These are phyloP conservation scores for Leptinotarsa juncta DNA, from an alignment of 2,888 invertebrate species.

Conservation along the genomic window DNA sequence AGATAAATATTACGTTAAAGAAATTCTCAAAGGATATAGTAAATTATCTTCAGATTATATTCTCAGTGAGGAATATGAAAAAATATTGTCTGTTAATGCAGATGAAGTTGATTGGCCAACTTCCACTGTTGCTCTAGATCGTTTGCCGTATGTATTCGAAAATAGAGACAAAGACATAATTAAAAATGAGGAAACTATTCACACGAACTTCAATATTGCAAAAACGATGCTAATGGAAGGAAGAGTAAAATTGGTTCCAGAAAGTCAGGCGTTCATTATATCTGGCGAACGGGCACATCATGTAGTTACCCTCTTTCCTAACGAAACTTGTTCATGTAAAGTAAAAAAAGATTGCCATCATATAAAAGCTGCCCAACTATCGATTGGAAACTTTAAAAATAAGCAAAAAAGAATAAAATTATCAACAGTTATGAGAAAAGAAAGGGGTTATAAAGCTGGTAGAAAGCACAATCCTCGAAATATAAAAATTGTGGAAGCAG, in stretches of 20 bases:
- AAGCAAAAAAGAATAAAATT: too few species aligned
- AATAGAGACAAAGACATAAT: background rate
- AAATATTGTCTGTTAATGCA: background rate
- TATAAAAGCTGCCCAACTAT: too few species aligned
- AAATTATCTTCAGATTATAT: too few species aligned
- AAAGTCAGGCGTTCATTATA: constrained; percentile 2
- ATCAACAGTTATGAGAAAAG: background rate
- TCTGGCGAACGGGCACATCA: too few species aligned
- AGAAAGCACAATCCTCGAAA: background rate
- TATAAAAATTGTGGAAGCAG: background rate
- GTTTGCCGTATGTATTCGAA: background rate
- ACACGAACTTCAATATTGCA: background rate
- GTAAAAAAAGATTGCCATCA: too few species aligned
- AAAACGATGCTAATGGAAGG: background rate
- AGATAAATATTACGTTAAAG: background rate
- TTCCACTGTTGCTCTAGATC: background rate
- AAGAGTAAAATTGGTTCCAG: background rate
- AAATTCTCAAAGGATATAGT: too few species aligned
- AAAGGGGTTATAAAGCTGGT: background rate
- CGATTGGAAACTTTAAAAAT: too few species aligned
- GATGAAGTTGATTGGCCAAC: background rate
- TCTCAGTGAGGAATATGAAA: too few species aligned
- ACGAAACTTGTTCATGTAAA: too few species aligned
- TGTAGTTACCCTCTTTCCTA: too few species aligned
- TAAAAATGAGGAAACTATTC: constrained; percentile 2